Conservation (phyloP, 2,113 vertebrate species). For the Chaetodon trifascialis region DNA sequence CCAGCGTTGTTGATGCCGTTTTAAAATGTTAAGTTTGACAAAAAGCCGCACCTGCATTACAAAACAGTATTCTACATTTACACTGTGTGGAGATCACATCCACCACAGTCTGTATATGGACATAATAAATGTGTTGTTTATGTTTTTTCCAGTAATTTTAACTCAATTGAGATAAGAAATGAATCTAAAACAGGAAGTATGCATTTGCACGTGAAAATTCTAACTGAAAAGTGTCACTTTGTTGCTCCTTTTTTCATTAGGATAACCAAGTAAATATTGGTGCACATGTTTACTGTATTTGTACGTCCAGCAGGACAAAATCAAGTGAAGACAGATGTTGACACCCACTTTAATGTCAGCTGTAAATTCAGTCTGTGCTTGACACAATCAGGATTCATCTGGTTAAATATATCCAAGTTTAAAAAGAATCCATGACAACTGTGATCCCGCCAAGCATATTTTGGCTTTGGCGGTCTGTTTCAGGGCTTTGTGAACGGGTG, state of each 20-base stretch:
- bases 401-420: not conserved
- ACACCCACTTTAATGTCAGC: not conserved
- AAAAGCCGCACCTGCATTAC: not conserved
- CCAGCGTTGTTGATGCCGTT: not conserved
- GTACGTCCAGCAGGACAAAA: not conserved
- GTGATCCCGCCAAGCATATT: not conserved
- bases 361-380: not conserved
- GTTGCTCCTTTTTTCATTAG: not conserved
- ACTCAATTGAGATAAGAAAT: not conserved
- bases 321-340: not conserved
- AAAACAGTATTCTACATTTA: not conserved
- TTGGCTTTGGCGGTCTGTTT: not conserved
- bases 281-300: not conserved
- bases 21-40: not conserved
- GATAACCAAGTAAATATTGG: not conserved
- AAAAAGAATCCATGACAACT: not conserved
- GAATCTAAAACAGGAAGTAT: not conserved
- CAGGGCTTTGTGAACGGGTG: not conserved
- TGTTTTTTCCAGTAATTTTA: not conserved
- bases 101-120: not conserved
- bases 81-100: not conserved
- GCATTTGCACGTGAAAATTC: not conserved
- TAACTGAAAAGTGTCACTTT: not conserved
- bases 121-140: no score
- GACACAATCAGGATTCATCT: constrained; percentile 9